phyloP scores from a whole-genome alignment of 2,888 invertebrate species.

The Acrobasis consociella region DNA sequence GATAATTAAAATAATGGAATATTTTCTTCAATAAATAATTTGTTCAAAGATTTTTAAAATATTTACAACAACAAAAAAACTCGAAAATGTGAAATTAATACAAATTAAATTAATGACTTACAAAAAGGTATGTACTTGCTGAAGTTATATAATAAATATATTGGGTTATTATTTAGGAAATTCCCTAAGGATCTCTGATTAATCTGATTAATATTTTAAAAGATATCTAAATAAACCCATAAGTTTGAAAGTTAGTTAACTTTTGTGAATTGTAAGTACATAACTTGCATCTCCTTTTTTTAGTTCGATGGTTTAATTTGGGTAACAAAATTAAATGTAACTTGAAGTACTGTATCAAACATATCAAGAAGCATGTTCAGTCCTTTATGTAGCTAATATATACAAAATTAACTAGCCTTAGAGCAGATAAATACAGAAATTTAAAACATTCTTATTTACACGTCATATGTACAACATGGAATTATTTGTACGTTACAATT shows the following conservation, averaged over 20 bases:
- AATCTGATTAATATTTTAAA: too few species aligned
- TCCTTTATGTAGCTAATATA: slow-evolving; percentile 50
- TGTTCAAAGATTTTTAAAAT: background rate
- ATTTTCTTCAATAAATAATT: background rate
- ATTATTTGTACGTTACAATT: slow-evolving; percentile 78
- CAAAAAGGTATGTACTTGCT: background rate
- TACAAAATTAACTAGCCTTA: slow-evolving; percentile 64
- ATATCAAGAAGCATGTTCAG: slow-evolving; percentile 31
- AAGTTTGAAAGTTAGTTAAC: too few species aligned
- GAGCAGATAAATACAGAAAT: slow-evolving; percentile 64
- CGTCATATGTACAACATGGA: slow-evolving; percentile 64
- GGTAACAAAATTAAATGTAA: background rate
- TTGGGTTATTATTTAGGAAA: too few species aligned
- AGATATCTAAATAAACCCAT: too few species aligned
- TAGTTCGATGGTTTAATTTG: background rate
- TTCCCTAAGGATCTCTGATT: too few species aligned
- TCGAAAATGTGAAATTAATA: background rate
- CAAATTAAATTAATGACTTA: too few species aligned
- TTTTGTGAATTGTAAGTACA: too few species aligned
- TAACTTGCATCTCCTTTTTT: too few species aligned
- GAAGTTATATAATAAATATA: too few species aligned
- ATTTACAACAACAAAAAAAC: background rate
- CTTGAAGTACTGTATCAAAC: background rate
- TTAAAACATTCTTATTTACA: slow-evolving; percentile 72
- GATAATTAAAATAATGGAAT: background rate